Conservation (phyloP, 2,888 invertebrate genomes). For the Zootermopsis nevadensis region DNA sequence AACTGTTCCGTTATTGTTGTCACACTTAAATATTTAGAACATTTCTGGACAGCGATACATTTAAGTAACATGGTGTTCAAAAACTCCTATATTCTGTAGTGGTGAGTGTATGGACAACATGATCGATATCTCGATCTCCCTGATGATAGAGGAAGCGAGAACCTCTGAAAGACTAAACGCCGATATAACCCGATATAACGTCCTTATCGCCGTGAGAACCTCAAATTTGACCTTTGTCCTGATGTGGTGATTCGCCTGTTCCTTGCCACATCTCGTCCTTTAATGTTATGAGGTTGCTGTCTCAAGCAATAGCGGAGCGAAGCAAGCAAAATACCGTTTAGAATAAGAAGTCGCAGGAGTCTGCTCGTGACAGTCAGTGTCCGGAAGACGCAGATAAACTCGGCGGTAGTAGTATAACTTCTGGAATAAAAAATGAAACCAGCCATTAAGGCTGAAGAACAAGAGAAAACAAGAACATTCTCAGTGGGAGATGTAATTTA, state of each 20-base stretch:
- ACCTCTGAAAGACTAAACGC: too few species aligned
- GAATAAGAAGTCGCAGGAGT: not conserved
- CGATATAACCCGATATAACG: too few species aligned
- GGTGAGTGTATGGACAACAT: too few species aligned
- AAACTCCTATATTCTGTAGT: too few species aligned
- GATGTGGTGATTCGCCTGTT: not conserved
- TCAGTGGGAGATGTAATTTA: constrained; percentile 1
- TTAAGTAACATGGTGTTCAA: too few species aligned
- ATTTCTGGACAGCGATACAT: not conserved
- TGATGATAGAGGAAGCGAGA: too few species aligned
- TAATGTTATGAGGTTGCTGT: not conserved
- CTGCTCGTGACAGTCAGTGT: constrained; percentile 7
- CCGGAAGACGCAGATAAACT: constrained; percentile 5
- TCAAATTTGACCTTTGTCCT: too few species aligned
- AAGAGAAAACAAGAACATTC: not conserved
- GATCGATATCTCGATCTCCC: too few species aligned
- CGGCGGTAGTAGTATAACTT: constrained; percentile 18
- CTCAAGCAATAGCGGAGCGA: not conserved
- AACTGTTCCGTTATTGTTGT: too few species aligned
- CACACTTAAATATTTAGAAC: too few species aligned
- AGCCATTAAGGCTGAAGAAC: not conserved
- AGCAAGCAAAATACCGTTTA: constrained; percentile 10
- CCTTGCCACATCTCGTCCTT: not conserved
- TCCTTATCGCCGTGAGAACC: too few species aligned
- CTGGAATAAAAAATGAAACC: constrained; percentile 11